phyloP scores from a whole-genome alignment of 2,797 vertebrate genomes.

The Pseudopleuronectes americanus region DNA sequence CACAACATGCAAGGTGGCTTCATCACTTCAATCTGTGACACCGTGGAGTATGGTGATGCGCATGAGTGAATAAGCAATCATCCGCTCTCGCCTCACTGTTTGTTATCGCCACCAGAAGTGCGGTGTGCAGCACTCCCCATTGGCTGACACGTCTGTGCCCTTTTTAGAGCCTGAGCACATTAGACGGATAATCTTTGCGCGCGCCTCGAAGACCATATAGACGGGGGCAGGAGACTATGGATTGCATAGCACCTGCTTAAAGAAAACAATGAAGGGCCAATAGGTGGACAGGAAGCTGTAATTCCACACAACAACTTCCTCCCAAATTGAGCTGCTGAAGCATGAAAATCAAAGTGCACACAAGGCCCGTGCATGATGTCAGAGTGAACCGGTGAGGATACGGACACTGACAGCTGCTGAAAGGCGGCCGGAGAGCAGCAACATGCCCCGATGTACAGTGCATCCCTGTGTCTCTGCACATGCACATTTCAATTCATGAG shows the following conservation, averaged over 20 bases:
- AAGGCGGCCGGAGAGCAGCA: constrained; percentile 18
- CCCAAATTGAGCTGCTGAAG: constrained; percentile 32
- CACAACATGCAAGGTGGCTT: constrained; percentile 42
- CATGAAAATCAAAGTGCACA: constrained; percentile 52
- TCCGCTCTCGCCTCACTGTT: constrained; percentile 58
- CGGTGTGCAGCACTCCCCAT: constrained; percentile 50
- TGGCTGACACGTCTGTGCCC: constrained; percentile 55
- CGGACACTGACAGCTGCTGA: constrained; percentile 8
- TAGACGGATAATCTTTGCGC: constrained; percentile 71
- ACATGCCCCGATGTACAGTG: background rate
- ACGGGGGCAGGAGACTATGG: constrained; percentile 41
- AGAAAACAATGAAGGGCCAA: constrained; percentile 42
- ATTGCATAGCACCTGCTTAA: constrained; percentile 59
- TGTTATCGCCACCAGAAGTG: constrained; percentile 67
- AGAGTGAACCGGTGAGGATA: constrained; percentile 23
- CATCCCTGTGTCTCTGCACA: background rate
- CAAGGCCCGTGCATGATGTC: constrained; percentile 18
- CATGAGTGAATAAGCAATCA: constrained; percentile 71
- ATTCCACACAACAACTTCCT: constrained; percentile 54
- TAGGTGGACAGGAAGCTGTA: constrained; percentile 38
- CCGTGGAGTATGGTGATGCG: constrained; percentile 33
- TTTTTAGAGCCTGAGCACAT: constrained; percentile 66
- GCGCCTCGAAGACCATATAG: constrained; percentile 41
- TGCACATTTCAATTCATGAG: constrained; percentile 41
- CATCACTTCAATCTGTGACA: constrained; percentile 52